Evolutionary conservation across 2,113 vertebrate species (phyloP), one percentile per base, ranked within the genome.

Genomic region (Mormyrus iriodes): DNA sequence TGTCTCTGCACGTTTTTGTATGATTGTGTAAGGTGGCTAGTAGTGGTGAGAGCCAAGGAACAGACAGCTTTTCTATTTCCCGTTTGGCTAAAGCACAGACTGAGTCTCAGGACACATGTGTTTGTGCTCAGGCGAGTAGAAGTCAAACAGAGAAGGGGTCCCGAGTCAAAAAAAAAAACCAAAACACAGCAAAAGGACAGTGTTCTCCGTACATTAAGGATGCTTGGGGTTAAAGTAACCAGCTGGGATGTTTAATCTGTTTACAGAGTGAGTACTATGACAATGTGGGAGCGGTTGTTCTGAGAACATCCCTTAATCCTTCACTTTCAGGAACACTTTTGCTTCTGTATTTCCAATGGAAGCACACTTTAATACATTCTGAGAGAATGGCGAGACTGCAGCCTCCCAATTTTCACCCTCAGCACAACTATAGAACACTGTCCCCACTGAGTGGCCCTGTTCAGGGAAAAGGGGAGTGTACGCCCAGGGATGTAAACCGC

Each of bases 221-320:
- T 39, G 31, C 35, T 2, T 79, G 35, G 73, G 39, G 17, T 39
- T 19, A 42, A 79, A 19, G 35, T 79, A 39, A 79, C 35, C 73
- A 79, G 73, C 73, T 79, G 73, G 73, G 35, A 79, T 17, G 73
- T 79, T 79, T 79, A 79, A 79, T 79, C 73, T 79, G 31, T 79
- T 79, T 79, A 79, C 73, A 39, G 35, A 42, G 31, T 15, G 17
- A 79, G 73, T 79, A 79, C 35, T 35, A 79, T 79, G 73, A 79
- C 73, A 79, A 79, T 79, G 73, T 42, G 35, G 73, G 42, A 79
- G 35, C 35, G 5, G 73, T 42, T 79, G 35, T 79, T 39, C 73
- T 79, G 13, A 79, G 73, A 79, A 79, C 31, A 79, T 79, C 73
- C 73, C 73, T 42, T 35, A 79, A 79, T 79, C 73, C 73, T 79